Conservation (phyloP, 2,797 vertebrate species). For the Molossus molossus region DNA sequence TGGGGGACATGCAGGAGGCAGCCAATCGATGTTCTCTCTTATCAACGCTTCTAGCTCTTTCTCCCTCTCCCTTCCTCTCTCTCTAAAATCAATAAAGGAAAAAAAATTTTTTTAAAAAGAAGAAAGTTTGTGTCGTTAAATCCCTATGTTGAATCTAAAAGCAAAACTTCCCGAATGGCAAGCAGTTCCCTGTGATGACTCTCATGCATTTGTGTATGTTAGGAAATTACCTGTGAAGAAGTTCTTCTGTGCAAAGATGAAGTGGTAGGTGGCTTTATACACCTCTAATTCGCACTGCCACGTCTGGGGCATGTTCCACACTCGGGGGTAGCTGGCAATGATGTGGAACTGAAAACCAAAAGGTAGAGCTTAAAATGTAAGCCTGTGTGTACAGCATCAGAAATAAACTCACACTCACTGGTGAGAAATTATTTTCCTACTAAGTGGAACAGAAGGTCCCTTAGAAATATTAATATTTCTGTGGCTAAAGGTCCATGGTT, state of each 20-base stretch:
- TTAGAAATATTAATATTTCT: constrained; percentile 78
- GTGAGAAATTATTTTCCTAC: constrained; percentile 84
- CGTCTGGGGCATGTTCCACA: constrained; percentile 99
- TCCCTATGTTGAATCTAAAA: background rate
- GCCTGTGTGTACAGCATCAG: constrained; percentile 57
- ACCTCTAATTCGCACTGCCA: constrained; percentile 99
- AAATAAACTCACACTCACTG: constrained; percentile 72
- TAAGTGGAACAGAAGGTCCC: constrained; percentile 84
- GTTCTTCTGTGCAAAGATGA: constrained; percentile 99
- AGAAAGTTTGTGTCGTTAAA: background rate
- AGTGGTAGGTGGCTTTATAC: constrained; percentile 99
- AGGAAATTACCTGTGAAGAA: constrained; percentile 96
- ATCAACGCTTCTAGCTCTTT: too few relatives aligned
- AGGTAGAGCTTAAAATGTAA: constrained; percentile 65
- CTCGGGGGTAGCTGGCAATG: constrained; percentile 96
- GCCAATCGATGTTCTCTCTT: too few relatives aligned
- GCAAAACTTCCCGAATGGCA: background rate
- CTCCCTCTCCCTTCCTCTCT: too few relatives aligned
- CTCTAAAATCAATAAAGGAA: too few relatives aligned
- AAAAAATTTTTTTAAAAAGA: background rate
- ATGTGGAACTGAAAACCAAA: constrained; percentile 94
- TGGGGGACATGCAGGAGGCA: too few relatives aligned
- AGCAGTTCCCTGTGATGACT: constrained; percentile 9
- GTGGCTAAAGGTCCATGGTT: constrained; percentile 71
- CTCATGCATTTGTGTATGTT: background rate